phyloP scores from a whole-genome alignment of 2,797 vertebrate genomes.

The Coregonus suidteri region DNA sequence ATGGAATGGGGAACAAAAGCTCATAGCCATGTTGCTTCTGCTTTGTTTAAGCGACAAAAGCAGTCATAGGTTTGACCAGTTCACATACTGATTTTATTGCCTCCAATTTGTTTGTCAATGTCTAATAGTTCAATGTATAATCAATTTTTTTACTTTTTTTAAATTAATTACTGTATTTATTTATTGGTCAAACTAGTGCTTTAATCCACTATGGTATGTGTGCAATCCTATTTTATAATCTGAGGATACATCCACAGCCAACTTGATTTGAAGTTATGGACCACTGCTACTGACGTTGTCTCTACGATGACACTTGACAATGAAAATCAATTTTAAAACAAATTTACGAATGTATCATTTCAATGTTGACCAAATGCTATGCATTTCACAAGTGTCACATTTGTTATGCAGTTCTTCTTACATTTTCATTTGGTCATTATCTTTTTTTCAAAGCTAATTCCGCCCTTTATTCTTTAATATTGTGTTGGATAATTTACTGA shows the following conservation, averaged over 20 bases:
- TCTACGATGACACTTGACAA: not conserved
- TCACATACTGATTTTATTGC: conserved; percentile 13
- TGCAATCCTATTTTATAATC: not conserved
- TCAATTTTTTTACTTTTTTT: not conserved
- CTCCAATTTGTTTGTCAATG: conserved; percentile 16
- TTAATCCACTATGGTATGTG: not conserved
- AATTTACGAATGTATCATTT: conserved; percentile 21
- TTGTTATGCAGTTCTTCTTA: conserved; percentile 33
- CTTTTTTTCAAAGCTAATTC: not conserved
- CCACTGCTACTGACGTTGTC: not conserved
- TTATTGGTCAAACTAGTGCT: not conserved
- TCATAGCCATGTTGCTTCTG: conserved; percentile 15
- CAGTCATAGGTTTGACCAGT: conserved; percentile 23
- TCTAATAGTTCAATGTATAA: not conserved
- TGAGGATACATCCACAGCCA: not conserved
- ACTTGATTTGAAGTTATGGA: not conserved
- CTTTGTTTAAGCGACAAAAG: conserved; percentile 16
- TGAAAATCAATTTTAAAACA: not conserved
- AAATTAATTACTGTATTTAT: not conserved
- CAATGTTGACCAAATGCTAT: conserved; percentile 58
- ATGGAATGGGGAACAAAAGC: conserved; percentile 27
- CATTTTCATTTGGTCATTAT: conserved; percentile 7
- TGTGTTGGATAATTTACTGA: conserved; percentile 6
- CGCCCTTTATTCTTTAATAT: conserved; percentile 17
- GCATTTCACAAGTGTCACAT: conserved; percentile 69